A percentile compares a stretch with the other conserved stretches of the same genome.
These are phyloP conservation scores for Heterotis niloticus DNA, from an alignment of 2,113 vertebrate genomes.

Conservation along the genomic window DNA sequence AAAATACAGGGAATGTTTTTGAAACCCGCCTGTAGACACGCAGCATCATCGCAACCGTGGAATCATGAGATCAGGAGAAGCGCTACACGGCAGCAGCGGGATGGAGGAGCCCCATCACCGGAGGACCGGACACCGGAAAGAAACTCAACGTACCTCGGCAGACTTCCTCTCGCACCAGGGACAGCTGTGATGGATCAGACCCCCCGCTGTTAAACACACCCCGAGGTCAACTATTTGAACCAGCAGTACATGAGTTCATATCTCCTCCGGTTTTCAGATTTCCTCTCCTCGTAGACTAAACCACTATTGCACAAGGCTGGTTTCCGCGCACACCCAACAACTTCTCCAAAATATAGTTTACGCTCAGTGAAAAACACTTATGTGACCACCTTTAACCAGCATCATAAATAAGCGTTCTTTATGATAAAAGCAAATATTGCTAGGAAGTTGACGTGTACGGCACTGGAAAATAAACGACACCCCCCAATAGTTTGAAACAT, in stretches of 20 bases:
- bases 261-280: conserved; percentile 17
- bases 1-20: too few species aligned
- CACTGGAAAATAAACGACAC: neutral
- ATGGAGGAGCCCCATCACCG: neutral
- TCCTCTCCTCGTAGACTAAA: neutral
- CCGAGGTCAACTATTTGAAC: neutral
- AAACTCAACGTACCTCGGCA: conserved; percentile 7
- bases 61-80: too few species aligned
- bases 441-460: neutral
- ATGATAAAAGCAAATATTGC: neutral
- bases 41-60: too few species aligned
- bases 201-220: neutral
- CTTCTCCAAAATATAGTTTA: neutral
- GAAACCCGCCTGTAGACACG: too few species aligned
- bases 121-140: neutral
- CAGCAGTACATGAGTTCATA: neutral
- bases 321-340: neutral
- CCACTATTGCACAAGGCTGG: neutral
- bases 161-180: neutral
- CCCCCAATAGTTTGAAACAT: conserved; percentile 10
- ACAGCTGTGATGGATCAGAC: neutral
- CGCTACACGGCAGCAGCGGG: neutral
- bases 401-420: neutral
- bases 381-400: neutral
- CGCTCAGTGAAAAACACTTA: neutral